A percentile compares a stretch with the other conserved stretches of the same genome.
phyloP scores from a whole-genome alignment of 2,797 vertebrate genomes.

The Sebastolobus alascanus region DNA sequence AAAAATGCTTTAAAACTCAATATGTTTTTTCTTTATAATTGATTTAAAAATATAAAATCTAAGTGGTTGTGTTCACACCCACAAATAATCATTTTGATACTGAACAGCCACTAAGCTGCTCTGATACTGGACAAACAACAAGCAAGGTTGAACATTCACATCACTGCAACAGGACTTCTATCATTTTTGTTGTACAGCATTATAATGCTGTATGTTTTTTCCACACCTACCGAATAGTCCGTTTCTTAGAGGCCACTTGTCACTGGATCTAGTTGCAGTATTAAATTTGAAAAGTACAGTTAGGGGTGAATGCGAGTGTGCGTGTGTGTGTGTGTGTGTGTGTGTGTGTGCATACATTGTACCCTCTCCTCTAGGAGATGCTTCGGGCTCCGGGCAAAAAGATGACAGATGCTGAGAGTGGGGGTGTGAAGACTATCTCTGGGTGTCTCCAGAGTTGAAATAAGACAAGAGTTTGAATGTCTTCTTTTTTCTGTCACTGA shows the following conservation, averaged over 20 bases:
- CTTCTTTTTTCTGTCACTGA: slow-evolving; percentile 33
- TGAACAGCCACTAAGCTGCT: background rate
- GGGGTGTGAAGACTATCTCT: slow-evolving; percentile 22
- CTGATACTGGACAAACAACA: background rate
- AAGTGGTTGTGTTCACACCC: background rate
- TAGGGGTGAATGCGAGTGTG: slow-evolving; percentile 5
- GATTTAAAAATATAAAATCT: background rate
- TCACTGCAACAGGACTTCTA: background rate
- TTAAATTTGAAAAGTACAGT: slow-evolving; percentile 23
- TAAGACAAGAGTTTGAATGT: slow-evolving; percentile 34
- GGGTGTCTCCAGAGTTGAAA: slow-evolving; percentile 37
- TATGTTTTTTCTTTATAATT: background rate
- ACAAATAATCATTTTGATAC: slow-evolving; percentile 5
- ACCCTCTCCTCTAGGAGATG: slow-evolving; percentile 25
- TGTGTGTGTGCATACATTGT: slow-evolving; percentile 6
- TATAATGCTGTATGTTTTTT: background rate
- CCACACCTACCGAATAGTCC: background rate
- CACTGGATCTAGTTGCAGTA: slow-evolving; percentile 10
- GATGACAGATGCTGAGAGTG: slow-evolving; percentile 54
- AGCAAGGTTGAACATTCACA: slow-evolving; percentile 3
- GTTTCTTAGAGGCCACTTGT: background rate
- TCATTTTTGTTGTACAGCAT: background rate
- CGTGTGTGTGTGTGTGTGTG: slow-evolving; percentile 6
- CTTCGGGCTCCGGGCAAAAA: slow-evolving; percentile 9
- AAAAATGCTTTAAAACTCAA: background rate